Percentiles rank a stretch among this genome's conserved stretches.
These are phyloP conservation scores for Drosophila infuscata DNA, from an alignment of 2,888 invertebrate genomes.

Conservation along the genomic window DNA sequence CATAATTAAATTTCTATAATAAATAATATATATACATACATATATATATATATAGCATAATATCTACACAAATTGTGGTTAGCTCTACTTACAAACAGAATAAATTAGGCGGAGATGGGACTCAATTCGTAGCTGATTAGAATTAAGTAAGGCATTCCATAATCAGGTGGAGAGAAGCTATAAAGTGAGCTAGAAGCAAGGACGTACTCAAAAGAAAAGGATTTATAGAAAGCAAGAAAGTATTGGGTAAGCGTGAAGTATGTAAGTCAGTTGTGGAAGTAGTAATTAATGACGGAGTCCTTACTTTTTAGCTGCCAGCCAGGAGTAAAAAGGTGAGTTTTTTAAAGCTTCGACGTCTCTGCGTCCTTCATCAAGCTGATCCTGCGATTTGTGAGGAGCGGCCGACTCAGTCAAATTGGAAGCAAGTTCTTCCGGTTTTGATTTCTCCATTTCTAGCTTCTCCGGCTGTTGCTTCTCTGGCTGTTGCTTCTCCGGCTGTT, in stretches of 20 bases:
- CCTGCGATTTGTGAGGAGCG: background rate
- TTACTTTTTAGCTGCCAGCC: slow-evolving; percentile 51
- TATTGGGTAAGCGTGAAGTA: background rate
- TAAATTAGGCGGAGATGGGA: no score
- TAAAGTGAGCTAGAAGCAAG: background rate
- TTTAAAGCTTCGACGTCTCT: background rate
- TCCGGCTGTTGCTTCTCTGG: no score
- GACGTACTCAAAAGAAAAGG: no score
- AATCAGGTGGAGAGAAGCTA: background rate
- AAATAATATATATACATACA: no score
- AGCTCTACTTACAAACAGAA: no score
- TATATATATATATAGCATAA: no score
- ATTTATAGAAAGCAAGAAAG: no score
- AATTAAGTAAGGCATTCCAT: no score
- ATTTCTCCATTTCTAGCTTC: background rate
- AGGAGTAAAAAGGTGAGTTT: slow-evolving; percentile 12
- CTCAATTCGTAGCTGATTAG: no score
- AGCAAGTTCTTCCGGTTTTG: no score
- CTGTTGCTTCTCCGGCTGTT: background rate
- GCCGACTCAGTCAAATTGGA: background rate
- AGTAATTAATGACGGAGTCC: background rate
- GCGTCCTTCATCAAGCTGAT: background rate
- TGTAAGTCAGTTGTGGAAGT: background rate
- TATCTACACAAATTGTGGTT: no score
- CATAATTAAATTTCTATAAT: no score